Conservation (phyloP, 2,797 vertebrate species). For the Rhinogobio ventralis region DNA sequence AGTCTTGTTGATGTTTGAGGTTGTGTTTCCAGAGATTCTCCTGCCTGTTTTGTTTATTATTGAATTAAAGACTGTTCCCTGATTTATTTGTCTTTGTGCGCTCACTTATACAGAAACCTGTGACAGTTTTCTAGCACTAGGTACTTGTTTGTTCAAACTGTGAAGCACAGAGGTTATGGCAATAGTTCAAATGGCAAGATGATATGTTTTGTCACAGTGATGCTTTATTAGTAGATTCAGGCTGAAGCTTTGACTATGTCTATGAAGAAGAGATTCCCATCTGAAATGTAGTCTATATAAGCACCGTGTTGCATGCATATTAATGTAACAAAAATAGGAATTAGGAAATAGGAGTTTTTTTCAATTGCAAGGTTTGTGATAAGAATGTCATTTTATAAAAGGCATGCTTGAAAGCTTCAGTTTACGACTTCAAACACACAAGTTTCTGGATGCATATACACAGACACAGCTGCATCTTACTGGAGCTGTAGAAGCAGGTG, state of each 20-base stretch:
- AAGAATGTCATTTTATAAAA: neutral
- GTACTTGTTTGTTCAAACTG: neutral
- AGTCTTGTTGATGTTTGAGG: no score
- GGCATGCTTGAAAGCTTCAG: neutral
- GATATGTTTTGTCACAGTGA: neutral
- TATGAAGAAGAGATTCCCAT: slow-evolving; percentile 7
- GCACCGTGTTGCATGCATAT: neutral
- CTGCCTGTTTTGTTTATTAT: no score
- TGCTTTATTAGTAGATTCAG: slow-evolving; percentile 8
- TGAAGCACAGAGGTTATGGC: neutral
- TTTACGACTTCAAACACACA: neutral
- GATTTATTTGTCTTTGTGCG: no score
- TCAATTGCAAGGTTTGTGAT: neutral
- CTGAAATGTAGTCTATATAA: neutral
- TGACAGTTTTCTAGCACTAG: neutral
- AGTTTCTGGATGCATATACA: neutral
- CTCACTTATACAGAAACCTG: no score
- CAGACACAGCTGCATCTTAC: neutral
- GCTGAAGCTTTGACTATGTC: neutral
- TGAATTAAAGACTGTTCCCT: no score
- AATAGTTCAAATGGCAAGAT: neutral
- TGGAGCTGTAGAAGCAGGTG: slow-evolving; percentile 8
- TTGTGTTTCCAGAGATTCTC: no score
- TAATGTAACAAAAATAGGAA: neutral
- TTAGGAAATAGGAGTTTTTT: no score